Base-by-base conservation (phyloP, 2,888 invertebrate species). In the Liodrosophila aerea region DNA sequence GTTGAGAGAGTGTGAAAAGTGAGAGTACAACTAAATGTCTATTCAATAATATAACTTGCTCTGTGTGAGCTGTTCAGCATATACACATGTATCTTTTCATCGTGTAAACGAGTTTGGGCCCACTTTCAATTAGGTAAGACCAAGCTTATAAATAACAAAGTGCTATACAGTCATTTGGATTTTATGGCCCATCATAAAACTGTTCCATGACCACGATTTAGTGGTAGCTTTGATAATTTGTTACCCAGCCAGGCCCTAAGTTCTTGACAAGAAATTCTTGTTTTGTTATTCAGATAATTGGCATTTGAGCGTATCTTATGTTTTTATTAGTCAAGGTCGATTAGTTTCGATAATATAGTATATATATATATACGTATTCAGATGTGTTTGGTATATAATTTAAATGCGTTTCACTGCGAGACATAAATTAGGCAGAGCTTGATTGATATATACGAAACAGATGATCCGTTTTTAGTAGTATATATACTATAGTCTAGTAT, bases 321-420 rank as follows among this genome's bases (percentile, higher is more conserved):
- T 18, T 18, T 18, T 66, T 64, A 67, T 65, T 58, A 47, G 31
- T 61, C 77, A 78, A 75, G 77, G 80, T 64, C 74, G 57, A 36
- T 69, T 31, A 16, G 39, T 39, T 39, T 34, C 22, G 30, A 12
- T 15, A 22, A 22, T 22, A 22, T 22, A 22, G n/a, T 22, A 22
- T 22, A 22, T 22, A 22, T 22, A 22, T 22, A 22, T 4, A 22
- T 22, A 22, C 22, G 5, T 22, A 22, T 22, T 22, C 5, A 22
- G 7, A 7, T 9, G 9, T 16, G 36, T 15, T 37, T 15, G 13
- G 22, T 34, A 12, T 49, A 30, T 51, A 50, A 49, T 59, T 61
- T 30, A 59, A 69, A 66, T 18, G 31, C n/a, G 22, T 51, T 13
- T 36, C 43, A 9, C 47, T 57, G 68, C 60, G 52, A 39, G 18